phyloP scores from a whole-genome alignment of 2,888 invertebrate genomes.

The Leucophora obtusa region DNA sequence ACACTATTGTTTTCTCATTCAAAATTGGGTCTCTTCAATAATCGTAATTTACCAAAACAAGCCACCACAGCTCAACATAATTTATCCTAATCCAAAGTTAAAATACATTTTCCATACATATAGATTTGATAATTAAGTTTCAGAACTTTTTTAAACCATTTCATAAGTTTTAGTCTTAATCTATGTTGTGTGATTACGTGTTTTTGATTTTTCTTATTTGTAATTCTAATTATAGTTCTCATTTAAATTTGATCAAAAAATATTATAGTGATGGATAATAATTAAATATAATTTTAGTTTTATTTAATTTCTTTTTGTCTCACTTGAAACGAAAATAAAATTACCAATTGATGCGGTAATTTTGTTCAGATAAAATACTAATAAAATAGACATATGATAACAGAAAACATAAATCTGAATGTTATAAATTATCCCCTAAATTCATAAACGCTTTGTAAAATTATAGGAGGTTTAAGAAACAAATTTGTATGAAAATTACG shows the following conservation, averaged over 20 bases:
- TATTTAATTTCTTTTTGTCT: constrained; percentile 14
- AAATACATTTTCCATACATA: constrained; percentile 40
- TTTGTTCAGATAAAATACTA: constrained; percentile 23
- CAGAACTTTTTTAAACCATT: constrained; percentile 11
- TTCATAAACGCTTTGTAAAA: no score
- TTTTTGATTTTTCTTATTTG: constrained; percentile 32
- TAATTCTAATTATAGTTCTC: constrained; percentile 25
- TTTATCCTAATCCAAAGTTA: constrained; percentile 63
- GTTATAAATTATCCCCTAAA: constrained; percentile 41
- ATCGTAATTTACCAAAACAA: constrained; percentile 61
- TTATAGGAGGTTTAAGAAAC: no score
- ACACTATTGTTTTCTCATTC: constrained; percentile 72
- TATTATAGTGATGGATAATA: constrained; percentile 36
- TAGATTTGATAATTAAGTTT: constrained; percentile 29
- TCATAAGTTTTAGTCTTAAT: constrained; percentile 46
- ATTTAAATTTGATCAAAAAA: not conserved
- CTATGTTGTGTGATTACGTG: constrained; percentile 55
- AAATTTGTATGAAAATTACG: no score
- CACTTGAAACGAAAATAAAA: not conserved
- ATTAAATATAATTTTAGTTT: constrained; percentile 32
- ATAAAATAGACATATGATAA: constrained; percentile 12
- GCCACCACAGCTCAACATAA: constrained; percentile 62
- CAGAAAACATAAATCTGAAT: constrained; percentile 37
- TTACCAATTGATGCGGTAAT: constrained; percentile 25
- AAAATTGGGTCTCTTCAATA: constrained; percentile 51